phyloP scores from a whole-genome alignment of 2,797 vertebrate species.

The Rhabdophis nuchalis region DNA sequence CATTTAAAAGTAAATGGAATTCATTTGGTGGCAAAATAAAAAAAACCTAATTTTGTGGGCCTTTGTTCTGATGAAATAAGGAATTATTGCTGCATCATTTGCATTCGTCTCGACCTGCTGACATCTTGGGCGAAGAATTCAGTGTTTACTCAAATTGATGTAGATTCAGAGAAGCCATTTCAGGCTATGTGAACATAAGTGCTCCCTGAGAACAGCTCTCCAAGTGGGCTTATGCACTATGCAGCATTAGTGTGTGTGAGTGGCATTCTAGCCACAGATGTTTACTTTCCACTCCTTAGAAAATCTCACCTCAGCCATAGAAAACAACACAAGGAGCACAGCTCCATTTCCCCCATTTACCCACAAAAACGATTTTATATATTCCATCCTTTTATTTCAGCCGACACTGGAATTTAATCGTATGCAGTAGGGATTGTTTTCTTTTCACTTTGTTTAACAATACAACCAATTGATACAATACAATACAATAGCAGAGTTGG shows the following conservation, averaged over 20 bases:
- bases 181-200: not conserved
- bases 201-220: not conserved
- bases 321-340: conserved; percentile 32
- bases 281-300: not conserved
- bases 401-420: conserved; percentile 8
- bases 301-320: conserved; percentile 4
- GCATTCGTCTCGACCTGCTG: conserved; percentile 40
- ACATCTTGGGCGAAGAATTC: conserved; percentile 21
- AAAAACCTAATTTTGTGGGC: conserved; percentile 40
- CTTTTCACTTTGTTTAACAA: conserved; percentile 13
- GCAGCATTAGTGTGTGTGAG: conserved; percentile 8
- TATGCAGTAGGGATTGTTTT: not conserved
- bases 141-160: not conserved
- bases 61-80: conserved; percentile 54
- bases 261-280: not conserved
- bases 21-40: conserved; percentile 17
- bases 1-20: conserved; percentile 51
- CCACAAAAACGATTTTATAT: conserved; percentile 17
- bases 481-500: no score
- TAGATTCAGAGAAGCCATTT: not conserved
- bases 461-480: conserved; percentile 6
- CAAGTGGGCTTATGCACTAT: conserved; percentile 31
- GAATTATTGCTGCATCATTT: conserved; percentile 42
- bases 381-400: conserved; percentile 38
- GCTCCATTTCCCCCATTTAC: conserved; percentile 8